phyloP scores from a whole-genome alignment of 2,113 vertebrate genomes.

The Campylomormyrus numenius region DNA sequence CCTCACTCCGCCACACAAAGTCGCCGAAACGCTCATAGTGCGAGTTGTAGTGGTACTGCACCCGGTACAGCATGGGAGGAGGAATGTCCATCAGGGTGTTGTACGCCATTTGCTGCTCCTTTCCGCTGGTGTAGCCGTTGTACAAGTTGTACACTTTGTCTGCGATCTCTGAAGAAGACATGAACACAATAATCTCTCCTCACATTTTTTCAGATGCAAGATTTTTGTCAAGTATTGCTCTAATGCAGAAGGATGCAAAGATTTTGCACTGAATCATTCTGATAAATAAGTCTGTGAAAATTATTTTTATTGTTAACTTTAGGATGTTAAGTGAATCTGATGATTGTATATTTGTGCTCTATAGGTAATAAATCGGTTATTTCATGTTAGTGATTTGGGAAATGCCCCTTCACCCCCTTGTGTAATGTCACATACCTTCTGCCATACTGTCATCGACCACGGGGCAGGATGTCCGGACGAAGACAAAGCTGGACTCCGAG shows the following conservation, averaged over 20 bases:
- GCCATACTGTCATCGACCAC: constrained; percentile 75
- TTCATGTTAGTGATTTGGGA: not conserved
- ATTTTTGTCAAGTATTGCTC: not conserved
- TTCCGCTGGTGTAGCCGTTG: constrained; percentile 97
- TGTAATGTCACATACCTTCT: constrained; percentile 55
- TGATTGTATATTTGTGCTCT: not conserved
- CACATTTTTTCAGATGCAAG: not conserved
- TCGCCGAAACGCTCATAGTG: constrained; percentile 98
- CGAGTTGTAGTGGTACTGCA: constrained; percentile 95
- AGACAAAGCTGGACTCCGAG: constrained; percentile 69
- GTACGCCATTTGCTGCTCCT: constrained; percentile 96
- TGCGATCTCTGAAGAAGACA: constrained; percentile 73
- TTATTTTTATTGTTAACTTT: not conserved
- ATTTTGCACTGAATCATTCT: not conserved
- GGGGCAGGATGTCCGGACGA: constrained; percentile 68
- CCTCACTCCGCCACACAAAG: constrained; percentile 95
- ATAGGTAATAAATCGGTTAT: not conserved
- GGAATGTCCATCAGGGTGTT: constrained; percentile 94
- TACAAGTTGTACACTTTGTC: constrained; percentile 97
- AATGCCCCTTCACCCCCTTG: not conserved
- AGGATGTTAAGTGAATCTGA: not conserved
- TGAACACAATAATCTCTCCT: not conserved
- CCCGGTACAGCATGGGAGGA: constrained; percentile 80
- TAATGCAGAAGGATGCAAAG: not conserved
- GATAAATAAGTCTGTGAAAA: not conserved